Evolutionary conservation across 1,140 invertebrate genomes (phyloP), one percentile per base, ranked within the genome.

Genomic region (Zaprionus vittiger): DNA sequence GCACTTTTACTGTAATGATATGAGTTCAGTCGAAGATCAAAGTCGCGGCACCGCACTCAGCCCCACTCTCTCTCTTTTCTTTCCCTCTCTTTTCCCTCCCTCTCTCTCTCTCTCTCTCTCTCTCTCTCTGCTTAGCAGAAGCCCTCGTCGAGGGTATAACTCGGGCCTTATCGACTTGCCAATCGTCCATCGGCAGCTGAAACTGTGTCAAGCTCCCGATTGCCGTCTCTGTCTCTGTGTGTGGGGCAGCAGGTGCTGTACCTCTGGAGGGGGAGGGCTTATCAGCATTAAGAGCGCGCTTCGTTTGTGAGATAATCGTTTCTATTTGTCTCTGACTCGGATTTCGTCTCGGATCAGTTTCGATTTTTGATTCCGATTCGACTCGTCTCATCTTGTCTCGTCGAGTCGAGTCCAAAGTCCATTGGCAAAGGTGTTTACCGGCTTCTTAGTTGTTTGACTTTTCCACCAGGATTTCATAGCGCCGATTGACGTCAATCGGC

Each of bases 11-110:
- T 9, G 41, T 47, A 17, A 38, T 59, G 63, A 66, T 59, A 59
- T 17, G 41, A 57, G 60, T 7, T 49, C 63, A 38, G 63, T 44
- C 47, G 55, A 60, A 86, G 76, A 79, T 86, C 82, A 86, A 85
- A 85, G 79, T 79, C 68, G 66, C 83, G 41, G 71, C 31, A 34
- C 61, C 60, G 37, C 54, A 20, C 14, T 24, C 65, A 66, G 20
- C 20, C 24, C 37, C 4, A 26, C 9, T 31, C 24, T 38, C 22
- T 38, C 24, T 26, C 54, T 14, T 17, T 38, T 17, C 22, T 65
- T 22, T 26, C 26, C 4, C 15, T 11, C 24, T 26, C 54, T 14
- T 17, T 38, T 17, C 22, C 55, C 31, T 26, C 26, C 4, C 15
- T n/a, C 31, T 3, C 2, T 54, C 24, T 26, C 24, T 49, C 3